Conservation (phyloP, 2,113 vertebrate genomes). For the Tachysurus fulvidraco region DNA sequence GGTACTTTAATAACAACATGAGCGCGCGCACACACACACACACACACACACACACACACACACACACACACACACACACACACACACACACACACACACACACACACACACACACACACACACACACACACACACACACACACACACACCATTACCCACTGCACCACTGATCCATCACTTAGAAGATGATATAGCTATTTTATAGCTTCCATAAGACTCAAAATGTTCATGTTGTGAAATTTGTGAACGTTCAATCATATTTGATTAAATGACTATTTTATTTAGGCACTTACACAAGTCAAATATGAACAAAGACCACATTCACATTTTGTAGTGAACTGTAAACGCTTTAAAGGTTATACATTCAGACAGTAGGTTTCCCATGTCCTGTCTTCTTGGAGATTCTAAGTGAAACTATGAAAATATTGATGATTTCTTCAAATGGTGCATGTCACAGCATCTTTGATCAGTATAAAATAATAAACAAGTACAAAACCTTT, state of each 20-base stretch:
- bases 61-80: neutral
- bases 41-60: neutral
- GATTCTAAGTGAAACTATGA: slow-evolving; percentile 50
- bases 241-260: neutral
- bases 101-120: neutral
- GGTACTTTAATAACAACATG: neutral
- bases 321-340: slow-evolving; percentile 69
- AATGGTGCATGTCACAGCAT: slow-evolving; percentile 52
- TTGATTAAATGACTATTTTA: slow-evolving; percentile 63
- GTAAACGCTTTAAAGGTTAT: slow-evolving; percentile 72
- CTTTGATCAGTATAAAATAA: slow-evolving; percentile 60
- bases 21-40: no score
- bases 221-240: neutral
- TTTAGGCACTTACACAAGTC: slow-evolving; percentile 79
- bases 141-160: neutral
- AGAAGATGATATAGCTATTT: neutral
- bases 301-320: slow-evolving; percentile 64
- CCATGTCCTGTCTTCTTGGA: slow-evolving; percentile 38
- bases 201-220: neutral
- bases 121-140: neutral
- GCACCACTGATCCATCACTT: neutral
- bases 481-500: slow-evolving; percentile 66
- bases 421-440: slow-evolving; percentile 56
- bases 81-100: no score
- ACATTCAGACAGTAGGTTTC: slow-evolving; percentile 66